Base-by-base conservation (phyloP, 2,888 invertebrate species). In the Acronicta psi region DNA sequence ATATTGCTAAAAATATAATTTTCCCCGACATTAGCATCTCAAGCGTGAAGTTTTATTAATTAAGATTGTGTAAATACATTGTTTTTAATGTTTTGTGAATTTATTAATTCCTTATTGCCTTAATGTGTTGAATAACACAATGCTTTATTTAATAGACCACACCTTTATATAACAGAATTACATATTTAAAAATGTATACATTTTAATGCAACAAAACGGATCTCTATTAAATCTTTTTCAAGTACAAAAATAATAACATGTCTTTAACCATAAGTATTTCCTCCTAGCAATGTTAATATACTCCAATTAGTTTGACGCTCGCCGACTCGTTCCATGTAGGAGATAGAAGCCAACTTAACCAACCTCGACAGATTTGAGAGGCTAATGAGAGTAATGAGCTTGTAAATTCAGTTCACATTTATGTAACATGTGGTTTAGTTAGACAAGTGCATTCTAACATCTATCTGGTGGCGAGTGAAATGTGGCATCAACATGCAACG, bases 1-100 rank as follows among this genome's bases (percentile, higher is more conserved):
- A 38, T 53, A 51, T 20, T 29, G 31, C 38, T 40, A 14, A n/a
- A 44, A 51, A 51, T 44, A 38, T 40, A 44, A 50, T 54, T 45
- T 64, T 64, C 71, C 34, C 54, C 54, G 59, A 23, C 66, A 20
- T 59, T 34, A 51, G 43, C 31, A 37, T 53, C 25, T 51, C 41
- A 40, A 54, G 67, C 67, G 67, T 68, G 59, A 68, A 59, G 67
- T 68, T 68, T 68, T 66, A 44, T 53, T 41, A 54, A 59, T 71
- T 54, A 66, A 54, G 43, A 54, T 59, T 51, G 60, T 72, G 45
- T 59, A 49, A 54, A 58, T 60, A 17, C 17, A 49, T 36, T 36
- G 38, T 29, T 64, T 41, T 55, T 43, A 44, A 36, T 40, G 41
- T 56, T 58, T 38, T 62, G 31, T 50, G 37, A 50, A 59, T 42